Evolutionary conservation across 2,113 vertebrate species (phyloP), one percentile per base, ranked within the genome.

Genomic region (Cyanoliseus patagonus): DNA sequence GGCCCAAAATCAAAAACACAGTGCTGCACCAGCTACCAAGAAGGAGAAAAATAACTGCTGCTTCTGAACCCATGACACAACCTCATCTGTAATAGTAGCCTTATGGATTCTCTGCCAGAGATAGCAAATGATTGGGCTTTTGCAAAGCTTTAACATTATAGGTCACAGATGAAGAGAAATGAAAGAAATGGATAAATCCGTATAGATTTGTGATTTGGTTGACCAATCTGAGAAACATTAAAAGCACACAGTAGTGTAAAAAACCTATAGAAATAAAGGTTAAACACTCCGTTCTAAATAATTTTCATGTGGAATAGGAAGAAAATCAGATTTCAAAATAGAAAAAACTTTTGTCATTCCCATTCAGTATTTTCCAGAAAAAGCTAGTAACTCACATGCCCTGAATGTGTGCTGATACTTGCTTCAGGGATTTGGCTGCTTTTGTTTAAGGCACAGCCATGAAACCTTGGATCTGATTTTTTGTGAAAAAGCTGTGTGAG

Each of bases 371-470:
- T 44, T 46, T 10, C 2, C 28, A 59, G 77, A 78, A 83, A 17
- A 14, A 18, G 3, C 4, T 44, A 55, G 18, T n/a, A 59, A 51
- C 5, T 64, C 63, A 30, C 17, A 51, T 13, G 24, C 6, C 51
- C 51, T 20, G 39, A 35, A 11, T 11, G 24, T 59, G 28, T 19
- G 24, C 4, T 59, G 33, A 17, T 28, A 66, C 16, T 39, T 64
- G 27, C 6, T 44, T 13, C 2, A 1, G 16, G 9, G 9, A 23
- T 57, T 42, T 44, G 33, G 1, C 7, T 70, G 16, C 6, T 5
- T 44, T 23, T 70, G 10, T 24, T 47, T 49, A 49, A 63, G 13
- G 10, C 0, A 0, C 7, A 68, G 8, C 6, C 1, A 3, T 68
- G 30, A 81, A 68, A 63, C 3, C 19, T 70, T 57, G 42, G 6